phyloP scores from a whole-genome alignment of 2,888 invertebrate species.

The Lepidocyrtinus sp. region DNA sequence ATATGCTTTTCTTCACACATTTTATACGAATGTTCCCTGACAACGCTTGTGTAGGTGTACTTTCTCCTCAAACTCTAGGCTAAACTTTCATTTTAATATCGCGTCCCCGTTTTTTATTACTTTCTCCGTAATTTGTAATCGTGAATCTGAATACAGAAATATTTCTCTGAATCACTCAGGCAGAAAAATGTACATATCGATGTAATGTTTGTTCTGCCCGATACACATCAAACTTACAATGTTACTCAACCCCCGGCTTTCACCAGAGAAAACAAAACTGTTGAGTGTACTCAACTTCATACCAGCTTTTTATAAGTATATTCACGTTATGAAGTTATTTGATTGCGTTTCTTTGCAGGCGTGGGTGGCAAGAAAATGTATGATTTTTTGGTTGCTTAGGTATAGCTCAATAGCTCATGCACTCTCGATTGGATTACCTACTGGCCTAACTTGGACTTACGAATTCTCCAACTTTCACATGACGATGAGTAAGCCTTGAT shows the following conservation, averaged over 20 bases:
- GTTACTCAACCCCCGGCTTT: slow-evolving; percentile 10
- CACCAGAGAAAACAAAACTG: slow-evolving; percentile 7
- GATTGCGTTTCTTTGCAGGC: slow-evolving; percentile 2
- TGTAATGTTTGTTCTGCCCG: too few species aligned
- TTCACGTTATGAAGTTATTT: slow-evolving; percentile 12
- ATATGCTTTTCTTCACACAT: too few species aligned
- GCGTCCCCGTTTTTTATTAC: slow-evolving; percentile 10
- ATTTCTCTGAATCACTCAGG: slow-evolving; percentile 18
- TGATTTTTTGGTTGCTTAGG: background rate
- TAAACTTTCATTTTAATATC: slow-evolving; percentile 10
- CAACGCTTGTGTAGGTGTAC: slow-evolving; percentile 6
- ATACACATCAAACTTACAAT: slow-evolving; percentile 3
- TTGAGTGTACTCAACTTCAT: background rate
- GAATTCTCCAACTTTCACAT: too few species aligned
- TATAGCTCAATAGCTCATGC: background rate
- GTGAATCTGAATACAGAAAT: slow-evolving; percentile 14
- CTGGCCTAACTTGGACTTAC: background rate
- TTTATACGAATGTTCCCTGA: too few species aligned
- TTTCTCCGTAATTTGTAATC: background rate
- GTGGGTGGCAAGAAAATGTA: slow-evolving; percentile 15
- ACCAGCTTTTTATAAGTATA: background rate
- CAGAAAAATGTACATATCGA: too few species aligned
- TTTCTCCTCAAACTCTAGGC: background rate
- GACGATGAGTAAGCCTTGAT: background rate
- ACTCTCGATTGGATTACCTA: background rate